These are phyloP conservation scores for Sebastolobus altivelis DNA, from an alignment of 2,797 vertebrate genomes.

Conservation along the genomic window DNA sequence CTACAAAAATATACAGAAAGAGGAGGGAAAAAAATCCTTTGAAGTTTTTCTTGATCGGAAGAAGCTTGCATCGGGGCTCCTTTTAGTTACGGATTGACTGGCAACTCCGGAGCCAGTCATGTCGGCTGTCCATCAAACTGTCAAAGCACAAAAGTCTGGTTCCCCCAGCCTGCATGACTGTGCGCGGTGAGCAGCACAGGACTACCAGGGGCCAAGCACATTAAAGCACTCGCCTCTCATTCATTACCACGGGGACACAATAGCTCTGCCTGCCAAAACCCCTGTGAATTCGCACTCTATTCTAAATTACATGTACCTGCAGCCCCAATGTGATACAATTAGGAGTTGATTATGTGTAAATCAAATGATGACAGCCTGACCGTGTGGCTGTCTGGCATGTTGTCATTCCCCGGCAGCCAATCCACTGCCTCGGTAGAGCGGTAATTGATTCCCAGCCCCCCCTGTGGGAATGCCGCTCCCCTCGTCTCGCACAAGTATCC, in stretches of 20 bases:
- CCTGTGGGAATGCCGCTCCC: slow-evolving; percentile 89
- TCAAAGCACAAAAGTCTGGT: slow-evolving; percentile 57
- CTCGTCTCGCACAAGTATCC: slow-evolving; percentile 88
- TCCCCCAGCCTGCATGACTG: slow-evolving; percentile 57
- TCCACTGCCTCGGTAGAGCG: slow-evolving; percentile 91
- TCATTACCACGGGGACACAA: slow-evolving; percentile 69
- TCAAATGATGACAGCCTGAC: slow-evolving; percentile 77
- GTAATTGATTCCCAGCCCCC: slow-evolving; percentile 95
- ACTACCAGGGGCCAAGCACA: slow-evolving; percentile 65
- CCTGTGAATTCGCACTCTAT: slow-evolving; percentile 71
- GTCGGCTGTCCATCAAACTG: slow-evolving; percentile 84
- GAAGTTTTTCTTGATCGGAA: slow-evolving; percentile 56
- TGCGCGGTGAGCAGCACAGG: slow-evolving; percentile 41
- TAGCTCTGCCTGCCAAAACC: slow-evolving; percentile 61
- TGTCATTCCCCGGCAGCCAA: slow-evolving; percentile 93
- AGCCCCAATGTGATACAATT: slow-evolving; percentile 82
- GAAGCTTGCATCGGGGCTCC: slow-evolving; percentile 65
- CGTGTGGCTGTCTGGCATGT: slow-evolving; percentile 88
- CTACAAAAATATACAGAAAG: slow-evolving; percentile 47
- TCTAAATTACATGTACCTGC: slow-evolving; percentile 71
- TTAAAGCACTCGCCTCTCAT: slow-evolving; percentile 69
- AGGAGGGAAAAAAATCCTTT: slow-evolving; percentile 47
- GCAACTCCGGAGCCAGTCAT: slow-evolving; percentile 76
- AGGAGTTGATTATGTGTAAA: slow-evolving; percentile 91
- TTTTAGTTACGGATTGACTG: slow-evolving; percentile 71